These are phyloP conservation scores for Myiopsitta monachus DNA, from an alignment of 2,113 vertebrate genomes.

Conservation along the genomic window DNA sequence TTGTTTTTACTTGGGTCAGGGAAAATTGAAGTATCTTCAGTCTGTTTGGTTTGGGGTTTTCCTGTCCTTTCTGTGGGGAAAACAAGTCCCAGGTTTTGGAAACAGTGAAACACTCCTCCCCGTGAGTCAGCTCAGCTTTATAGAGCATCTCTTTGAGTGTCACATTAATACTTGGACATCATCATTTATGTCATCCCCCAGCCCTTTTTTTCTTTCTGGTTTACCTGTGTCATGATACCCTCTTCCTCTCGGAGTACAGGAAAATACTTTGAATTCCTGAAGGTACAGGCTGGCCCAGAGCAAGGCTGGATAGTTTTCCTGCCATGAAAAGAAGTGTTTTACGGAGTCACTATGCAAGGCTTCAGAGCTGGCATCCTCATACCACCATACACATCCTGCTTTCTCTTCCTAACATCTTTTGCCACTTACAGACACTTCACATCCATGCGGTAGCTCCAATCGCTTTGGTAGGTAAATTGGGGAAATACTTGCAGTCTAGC, in stretches of 20 bases:
- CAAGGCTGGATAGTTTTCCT: background rate
- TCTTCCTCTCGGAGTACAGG: background rate
- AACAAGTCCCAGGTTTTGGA: background rate
- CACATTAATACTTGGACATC: background rate
- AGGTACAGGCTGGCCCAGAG: background rate
- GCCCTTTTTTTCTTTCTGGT: background rate
- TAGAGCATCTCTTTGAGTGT: background rate
- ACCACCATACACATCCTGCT: background rate
- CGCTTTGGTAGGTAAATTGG: background rate
- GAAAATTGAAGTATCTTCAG: background rate
- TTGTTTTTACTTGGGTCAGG: background rate
- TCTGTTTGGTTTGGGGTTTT: constrained; percentile 48
- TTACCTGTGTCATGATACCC: background rate
- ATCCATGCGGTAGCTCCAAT: background rate
- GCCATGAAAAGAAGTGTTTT: background rate
- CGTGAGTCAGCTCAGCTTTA: constrained; percentile 25
- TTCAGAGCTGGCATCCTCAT: background rate
- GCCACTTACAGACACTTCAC: background rate
- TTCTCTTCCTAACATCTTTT: background rate
- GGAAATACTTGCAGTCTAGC: background rate
- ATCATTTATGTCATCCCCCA: background rate
- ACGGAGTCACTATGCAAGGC: background rate
- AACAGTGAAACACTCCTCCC: constrained; percentile 21
- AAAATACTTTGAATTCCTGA: background rate
- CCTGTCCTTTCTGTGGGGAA: constrained; percentile 13